Evolutionary conservation across 2,113 vertebrate species (phyloP).

Genomic region (Abramis brama): DNA sequence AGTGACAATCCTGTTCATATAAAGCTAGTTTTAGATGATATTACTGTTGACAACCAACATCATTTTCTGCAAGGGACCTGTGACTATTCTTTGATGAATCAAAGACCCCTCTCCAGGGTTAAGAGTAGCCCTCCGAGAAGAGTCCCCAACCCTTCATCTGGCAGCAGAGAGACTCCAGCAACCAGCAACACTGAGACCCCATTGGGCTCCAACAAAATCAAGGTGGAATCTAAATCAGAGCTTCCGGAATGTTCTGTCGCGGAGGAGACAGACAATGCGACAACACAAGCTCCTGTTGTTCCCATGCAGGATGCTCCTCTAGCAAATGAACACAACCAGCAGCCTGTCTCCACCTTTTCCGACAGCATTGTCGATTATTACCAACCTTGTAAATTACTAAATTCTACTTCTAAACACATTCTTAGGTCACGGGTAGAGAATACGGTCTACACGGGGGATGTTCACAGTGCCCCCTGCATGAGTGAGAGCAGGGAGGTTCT

Average conservation of each 20-base stretch:
- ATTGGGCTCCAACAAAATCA: background rate
- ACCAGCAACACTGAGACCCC: background rate
- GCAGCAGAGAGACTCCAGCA: background rate
- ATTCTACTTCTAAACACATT: background rate
- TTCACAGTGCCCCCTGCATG: background rate
- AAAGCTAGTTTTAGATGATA: background rate
- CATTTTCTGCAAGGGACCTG: background rate
- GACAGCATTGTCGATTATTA: background rate
- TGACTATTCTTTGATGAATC: background rate
- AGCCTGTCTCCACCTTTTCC: background rate
- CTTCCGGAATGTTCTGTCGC: background rate
- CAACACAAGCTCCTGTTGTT: background rate
- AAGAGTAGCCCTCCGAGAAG: background rate
- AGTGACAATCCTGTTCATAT: background rate
- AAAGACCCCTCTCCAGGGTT: background rate
- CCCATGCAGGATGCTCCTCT: background rate
- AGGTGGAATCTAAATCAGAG: constrained; percentile 39
- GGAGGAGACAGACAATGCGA: background rate
- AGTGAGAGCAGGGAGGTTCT: constrained; percentile 40
- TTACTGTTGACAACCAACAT: background rate
- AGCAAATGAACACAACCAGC: background rate
- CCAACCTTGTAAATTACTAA: background rate
- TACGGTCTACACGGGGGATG: background rate
- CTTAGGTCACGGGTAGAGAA: constrained; percentile 14
- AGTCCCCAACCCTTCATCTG: background rate